These are phyloP conservation scores for Galbula dea DNA, from an alignment of 2,113 vertebrate genomes.

Conservation along the genomic window DNA sequence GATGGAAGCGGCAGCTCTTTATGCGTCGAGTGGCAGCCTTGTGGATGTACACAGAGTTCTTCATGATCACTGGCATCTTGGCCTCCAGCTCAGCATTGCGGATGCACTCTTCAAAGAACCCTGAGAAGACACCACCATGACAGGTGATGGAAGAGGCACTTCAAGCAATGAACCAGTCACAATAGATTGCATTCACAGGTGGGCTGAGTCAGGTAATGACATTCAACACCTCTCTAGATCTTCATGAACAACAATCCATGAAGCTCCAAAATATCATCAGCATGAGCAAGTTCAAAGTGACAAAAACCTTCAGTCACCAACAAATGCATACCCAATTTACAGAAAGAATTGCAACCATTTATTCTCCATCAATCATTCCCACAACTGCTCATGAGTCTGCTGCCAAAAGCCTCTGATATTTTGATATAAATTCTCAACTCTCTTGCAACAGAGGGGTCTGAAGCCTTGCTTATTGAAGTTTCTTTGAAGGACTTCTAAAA, in stretches of 20 bases:
- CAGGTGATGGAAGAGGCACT: background rate
- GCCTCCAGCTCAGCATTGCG: constrained; percentile 92
- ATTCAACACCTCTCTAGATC: background rate
- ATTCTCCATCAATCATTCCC: background rate
- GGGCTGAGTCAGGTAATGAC: background rate
- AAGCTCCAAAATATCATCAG: background rate
- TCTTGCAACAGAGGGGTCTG: background rate
- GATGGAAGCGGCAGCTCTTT: constrained; percentile 93
- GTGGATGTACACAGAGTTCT: constrained; percentile 95
- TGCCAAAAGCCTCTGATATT: background rate
- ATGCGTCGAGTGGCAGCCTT: constrained; percentile 92
- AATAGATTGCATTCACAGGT: rapidly evolving
- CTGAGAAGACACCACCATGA: constrained; percentile 57
- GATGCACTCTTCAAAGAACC: constrained; percentile 97
- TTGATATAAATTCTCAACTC: background rate
- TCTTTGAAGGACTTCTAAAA: background rate
- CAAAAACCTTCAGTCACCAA: background rate
- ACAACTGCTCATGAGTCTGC: background rate
- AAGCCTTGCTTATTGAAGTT: background rate
- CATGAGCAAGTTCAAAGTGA: background rate
- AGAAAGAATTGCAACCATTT: background rate
- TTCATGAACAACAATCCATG: background rate
- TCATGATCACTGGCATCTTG: constrained; percentile 96
- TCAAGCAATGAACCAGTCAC: background rate
- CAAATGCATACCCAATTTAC: background rate